Evolutionary conservation across 1,140 invertebrate species (phyloP), one percentile per base, ranked within the genome.

Genomic region (Metopolophium dirhodum): DNA sequence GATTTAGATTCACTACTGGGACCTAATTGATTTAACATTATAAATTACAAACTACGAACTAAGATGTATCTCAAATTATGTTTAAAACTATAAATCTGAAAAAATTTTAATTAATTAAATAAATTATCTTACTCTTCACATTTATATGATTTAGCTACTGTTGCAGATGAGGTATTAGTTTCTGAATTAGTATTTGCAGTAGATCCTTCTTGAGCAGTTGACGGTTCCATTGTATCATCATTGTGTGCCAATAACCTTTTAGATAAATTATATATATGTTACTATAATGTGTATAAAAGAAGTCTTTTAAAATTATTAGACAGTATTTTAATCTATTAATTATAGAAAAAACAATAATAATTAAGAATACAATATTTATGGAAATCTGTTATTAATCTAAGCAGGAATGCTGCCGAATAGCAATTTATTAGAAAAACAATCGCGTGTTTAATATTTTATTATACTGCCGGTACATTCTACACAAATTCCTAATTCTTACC

Each of bases 131-230:
- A 97, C 97, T 97, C 97, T 95, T 99, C 98, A 96, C 98, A 99
- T 96, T 98, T 98, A 26, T 98, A 96, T 14, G 98, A 99, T 94
- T 98, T 98, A 0, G 97, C 97, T 11, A 95, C 95, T 86, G 94
- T 93, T 37, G 94, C 94, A n/a, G 94, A 94, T 90, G 94, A 94
- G 37, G 94, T 86, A 94, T 94, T 94, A 95, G 95, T 18, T 51
- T 95, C 96, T 95, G 95, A 94, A 83, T 91, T 94, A 14, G 94
- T 93, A 30, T 94, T 93, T 57, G 94, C 90, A 30, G 94, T 93
- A 57, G 94, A 94, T 87, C 83, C 93, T n/a, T 41, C 93, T 90
- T 94, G 35, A 94, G 95, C 83, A 45, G 94, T 93, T 14, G 94
- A 91, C 54, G 95, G 95, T 94, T 96, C 96, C 22, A 96, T 95